Base-by-base conservation (phyloP, 2,888 invertebrate species). In the Drosophila ezoana region DNA sequence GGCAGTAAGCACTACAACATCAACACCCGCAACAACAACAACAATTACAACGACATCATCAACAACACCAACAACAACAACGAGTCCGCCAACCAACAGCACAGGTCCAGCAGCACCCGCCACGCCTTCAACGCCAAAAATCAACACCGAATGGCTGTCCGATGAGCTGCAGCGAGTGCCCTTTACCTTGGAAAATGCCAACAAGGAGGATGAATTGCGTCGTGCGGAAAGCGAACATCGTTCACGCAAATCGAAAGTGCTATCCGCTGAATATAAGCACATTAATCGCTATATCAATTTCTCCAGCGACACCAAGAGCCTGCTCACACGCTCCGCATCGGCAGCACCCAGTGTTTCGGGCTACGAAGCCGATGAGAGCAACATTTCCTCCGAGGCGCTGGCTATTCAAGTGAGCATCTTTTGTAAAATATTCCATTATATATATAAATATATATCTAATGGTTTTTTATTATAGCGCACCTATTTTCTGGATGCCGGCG, bases 401-500 rank as follows among this genome's bases (percentile, higher is more conserved):
- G 88, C 91, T 53, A 89, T 91, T 69, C 89, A 91, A 81, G 91
- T 91, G 53, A 40, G 16, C 45, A 23, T 32, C 33, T 11, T 1
- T 43, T 16, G 11, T 8, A 1, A 16, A 41, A 18, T 33, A 1
- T 14, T 16, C 3, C 18, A 13, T 13, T 16, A 5, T 35, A 14
- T 18, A 6, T 23, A 8, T 8, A 8, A 2, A 23, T 1, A 23
- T 5, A 11, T 37, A n/a, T 20, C 16, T 6, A 28, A 13, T 5
- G 14, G 13, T 1, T 20, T 20, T 37, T 6, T 14, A 6, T 13
- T 56, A 2, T 14, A 90, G 91, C 87, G 89, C 62, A 86, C 90
- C 4, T 90, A 91, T 63, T 89, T 90, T 33, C 71, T 94, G 92
- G 94, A 94, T 79, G 94, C 94, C 35, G 94, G 94, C 8, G 93